Evolutionary conservation across 2,113 vertebrate genomes (phyloP).

Genomic region (Equus quagga): DNA sequence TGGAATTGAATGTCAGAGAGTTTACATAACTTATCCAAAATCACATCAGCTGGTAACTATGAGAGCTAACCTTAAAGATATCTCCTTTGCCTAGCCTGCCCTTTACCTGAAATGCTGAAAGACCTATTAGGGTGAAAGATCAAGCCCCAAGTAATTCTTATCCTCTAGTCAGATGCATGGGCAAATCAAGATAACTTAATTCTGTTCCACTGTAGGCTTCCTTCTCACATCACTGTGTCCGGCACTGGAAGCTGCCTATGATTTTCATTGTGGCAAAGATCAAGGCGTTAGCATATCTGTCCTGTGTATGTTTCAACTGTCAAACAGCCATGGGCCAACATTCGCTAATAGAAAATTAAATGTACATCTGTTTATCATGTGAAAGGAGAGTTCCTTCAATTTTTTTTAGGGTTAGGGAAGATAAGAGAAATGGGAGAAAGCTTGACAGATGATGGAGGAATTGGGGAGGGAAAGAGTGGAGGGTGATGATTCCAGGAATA

Average conservation of each 20-base stretch:
- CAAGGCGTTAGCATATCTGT: constrained; percentile 6
- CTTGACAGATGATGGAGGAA: constrained; percentile 66
- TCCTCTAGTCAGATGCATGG: not conserved
- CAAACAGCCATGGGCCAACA: not conserved
- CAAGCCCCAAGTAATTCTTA: not conserved
- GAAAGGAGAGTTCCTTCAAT: constrained; percentile 38
- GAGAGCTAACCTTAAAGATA: not conserved
- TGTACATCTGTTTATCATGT: constrained; percentile 56
- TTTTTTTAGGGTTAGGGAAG: constrained; percentile 52
- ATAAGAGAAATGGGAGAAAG: constrained; percentile 66
- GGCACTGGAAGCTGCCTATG: not conserved
- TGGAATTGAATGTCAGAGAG: not conserved
- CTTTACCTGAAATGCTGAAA: constrained; percentile 40
- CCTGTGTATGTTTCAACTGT: not conserved
- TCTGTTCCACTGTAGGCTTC: not conserved
- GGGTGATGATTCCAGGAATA: constrained; percentile 75
- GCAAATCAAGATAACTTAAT: constrained; percentile 32
- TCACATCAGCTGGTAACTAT: not conserved
- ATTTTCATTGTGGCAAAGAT: not conserved
- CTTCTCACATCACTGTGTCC: not conserved
- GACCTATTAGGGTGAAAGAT: not conserved
- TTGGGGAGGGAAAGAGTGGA: not conserved
- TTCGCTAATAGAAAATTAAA: constrained; percentile 52
- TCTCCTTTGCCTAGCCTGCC: not conserved
- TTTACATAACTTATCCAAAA: not conserved